Conservation (phyloP, 2,888 invertebrate species). For the Metopia argyrocephala region DNA sequence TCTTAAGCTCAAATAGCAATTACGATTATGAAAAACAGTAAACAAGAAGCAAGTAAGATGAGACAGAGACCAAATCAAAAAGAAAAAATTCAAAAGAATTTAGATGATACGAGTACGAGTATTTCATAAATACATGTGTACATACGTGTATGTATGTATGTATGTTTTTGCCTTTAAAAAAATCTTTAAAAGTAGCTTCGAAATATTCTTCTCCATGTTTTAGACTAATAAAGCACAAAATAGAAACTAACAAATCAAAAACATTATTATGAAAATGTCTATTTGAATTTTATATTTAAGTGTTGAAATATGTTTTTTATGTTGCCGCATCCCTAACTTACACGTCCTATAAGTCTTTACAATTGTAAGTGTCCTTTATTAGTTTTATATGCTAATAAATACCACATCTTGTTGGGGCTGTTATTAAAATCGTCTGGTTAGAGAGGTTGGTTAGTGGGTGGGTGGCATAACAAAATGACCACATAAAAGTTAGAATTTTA, state of each 20-base stretch:
- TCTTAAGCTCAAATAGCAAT: not conserved
- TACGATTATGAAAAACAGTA: not conserved
- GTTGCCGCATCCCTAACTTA: not conserved
- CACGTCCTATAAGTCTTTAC: not conserved
- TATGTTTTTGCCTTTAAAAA: too few relatives aligned
- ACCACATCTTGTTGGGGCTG: not conserved
- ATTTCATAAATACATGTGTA: not conserved
- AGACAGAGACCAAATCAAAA: too few relatives aligned
- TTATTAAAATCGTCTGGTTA: not conserved
- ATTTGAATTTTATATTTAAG: not conserved
- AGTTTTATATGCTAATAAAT: slow-evolving; percentile 37
- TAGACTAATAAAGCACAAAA: not conserved
- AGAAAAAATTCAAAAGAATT: not conserved
- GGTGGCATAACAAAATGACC: slow-evolving; percentile 33
- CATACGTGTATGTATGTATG: too few relatives aligned
- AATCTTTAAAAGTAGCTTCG: not conserved
- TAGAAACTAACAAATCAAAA: not conserved
- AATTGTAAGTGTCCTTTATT: slow-evolving; percentile 36
- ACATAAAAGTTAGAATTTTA: slow-evolving; percentile 30
- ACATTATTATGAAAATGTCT: not conserved
- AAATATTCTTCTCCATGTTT: not conserved
- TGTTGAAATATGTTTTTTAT: not conserved
- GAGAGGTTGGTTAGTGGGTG: too few relatives aligned
- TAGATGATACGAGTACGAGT: not conserved
- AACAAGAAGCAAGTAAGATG: not conserved